Evolutionary conservation across 2,113 vertebrate genomes (phyloP).

Genomic region (Beaufortia kweichowensis): DNA sequence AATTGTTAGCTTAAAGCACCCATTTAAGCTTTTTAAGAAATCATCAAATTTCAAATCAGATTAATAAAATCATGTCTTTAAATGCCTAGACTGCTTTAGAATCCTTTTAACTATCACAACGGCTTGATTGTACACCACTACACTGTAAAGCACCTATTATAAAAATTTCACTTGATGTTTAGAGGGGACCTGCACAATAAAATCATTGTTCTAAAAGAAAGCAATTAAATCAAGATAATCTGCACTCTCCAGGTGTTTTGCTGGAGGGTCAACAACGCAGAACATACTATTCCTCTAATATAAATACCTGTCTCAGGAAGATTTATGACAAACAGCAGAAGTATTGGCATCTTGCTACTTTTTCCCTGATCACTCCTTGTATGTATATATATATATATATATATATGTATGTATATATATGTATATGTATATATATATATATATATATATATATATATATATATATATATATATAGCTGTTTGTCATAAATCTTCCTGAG

Average conservation of each 20-base stretch:
- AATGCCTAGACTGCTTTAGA: conserved; percentile 61
- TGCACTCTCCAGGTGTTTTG: conserved; percentile 39
- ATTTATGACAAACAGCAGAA: too few species aligned
- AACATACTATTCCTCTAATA: conserved; percentile 5
- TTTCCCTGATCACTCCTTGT: too few species aligned
- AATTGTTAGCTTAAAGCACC: conserved; percentile 49
- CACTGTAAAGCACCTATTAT: conserved; percentile 30
- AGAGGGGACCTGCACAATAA: conserved; percentile 21
- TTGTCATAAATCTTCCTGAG: too few species aligned
- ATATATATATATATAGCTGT: too few species aligned
- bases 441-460: too few species aligned
- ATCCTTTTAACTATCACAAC: conserved; percentile 63
- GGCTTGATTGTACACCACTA: conserved; percentile 60
- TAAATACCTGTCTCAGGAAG: too few species aligned
- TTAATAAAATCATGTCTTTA: conserved; percentile 35
- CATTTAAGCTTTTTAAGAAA: not conserved
- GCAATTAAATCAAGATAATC: conserved; percentile 33
- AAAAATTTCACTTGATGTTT: conserved; percentile 10
- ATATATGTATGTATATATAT: too few species aligned
- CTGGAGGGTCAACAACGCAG: conserved; percentile 13
- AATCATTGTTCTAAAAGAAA: conserved; percentile 48
- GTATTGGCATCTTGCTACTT: not conserved
- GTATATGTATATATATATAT: too few species aligned
- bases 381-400: too few species aligned
- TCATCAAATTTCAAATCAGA: conserved; percentile 56